Conservation (phyloP, 2,797 vertebrate genomes). For the Iguana delicatissima region DNA sequence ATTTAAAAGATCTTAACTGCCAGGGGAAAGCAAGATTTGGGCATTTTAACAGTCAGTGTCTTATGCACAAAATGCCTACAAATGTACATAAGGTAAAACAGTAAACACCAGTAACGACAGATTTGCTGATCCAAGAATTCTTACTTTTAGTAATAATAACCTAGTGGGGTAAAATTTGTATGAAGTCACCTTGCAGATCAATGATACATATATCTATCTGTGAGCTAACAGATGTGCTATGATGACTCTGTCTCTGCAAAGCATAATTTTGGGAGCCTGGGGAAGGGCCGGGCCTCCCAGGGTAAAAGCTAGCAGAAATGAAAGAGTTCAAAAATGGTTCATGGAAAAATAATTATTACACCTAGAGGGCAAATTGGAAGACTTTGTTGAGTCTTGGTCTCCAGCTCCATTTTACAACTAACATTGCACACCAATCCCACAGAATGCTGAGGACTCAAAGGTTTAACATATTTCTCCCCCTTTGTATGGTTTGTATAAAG, state of each 20-base stretch:
- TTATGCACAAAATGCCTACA: not conserved
- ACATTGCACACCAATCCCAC: conserved; percentile 60
- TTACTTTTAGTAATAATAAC: conserved; percentile 3
- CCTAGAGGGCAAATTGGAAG: conserved; percentile 56
- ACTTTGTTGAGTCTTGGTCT: conserved; percentile 66
- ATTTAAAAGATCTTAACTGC: not conserved
- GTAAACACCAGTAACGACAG: not conserved
- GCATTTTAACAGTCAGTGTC: not conserved
- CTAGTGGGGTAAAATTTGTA: not conserved
- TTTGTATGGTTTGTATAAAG: conserved; percentile 48
- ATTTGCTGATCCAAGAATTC: not conserved
- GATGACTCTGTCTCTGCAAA: conserved; percentile 55
- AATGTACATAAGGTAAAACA: not conserved
- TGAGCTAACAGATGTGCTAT: conserved; percentile 45
- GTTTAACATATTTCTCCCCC: conserved; percentile 59
- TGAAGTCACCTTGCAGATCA: conserved; percentile 9
- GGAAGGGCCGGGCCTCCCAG: conserved; percentile 45
- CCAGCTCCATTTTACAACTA: conserved; percentile 56
- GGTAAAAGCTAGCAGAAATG: conserved; percentile 50
- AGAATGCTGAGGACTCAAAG: conserved; percentile 51
- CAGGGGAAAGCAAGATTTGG: not conserved
- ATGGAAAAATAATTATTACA: conserved; percentile 59
- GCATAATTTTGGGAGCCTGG: conserved; percentile 43
- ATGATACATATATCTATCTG: not conserved
- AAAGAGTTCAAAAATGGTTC: conserved; percentile 47